A percentile compares a stretch with the other conserved stretches of the same genome.
Evolutionary conservation across 2,888 invertebrate genomes (phyloP).

Genomic region (Eupelmus urozonus): DNA sequence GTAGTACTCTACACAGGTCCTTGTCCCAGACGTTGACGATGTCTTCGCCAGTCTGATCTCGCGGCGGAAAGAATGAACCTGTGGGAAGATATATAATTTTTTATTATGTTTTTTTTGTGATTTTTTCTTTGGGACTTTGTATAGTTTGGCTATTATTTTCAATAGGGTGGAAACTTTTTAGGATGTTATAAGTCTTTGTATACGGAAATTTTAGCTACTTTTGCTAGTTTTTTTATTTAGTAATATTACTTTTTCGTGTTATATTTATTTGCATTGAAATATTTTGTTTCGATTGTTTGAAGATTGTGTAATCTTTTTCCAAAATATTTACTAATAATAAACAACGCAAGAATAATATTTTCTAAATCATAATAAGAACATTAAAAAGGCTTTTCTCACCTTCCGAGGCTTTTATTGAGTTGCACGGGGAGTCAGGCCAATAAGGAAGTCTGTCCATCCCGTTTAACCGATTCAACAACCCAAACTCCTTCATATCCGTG

Average conservation of each 20-base stretch:
- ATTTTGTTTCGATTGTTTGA: neutral
- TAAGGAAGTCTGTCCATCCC: slow-evolving; percentile 87
- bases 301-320: too few relatives aligned
- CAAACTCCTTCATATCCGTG: slow-evolving; percentile 87
- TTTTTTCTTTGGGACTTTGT: too few relatives aligned
- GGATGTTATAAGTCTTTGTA: too few relatives aligned
- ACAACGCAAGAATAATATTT: too few relatives aligned
- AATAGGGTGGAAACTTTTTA: too few relatives aligned
- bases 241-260: too few relatives aligned
- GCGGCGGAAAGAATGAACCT: slow-evolving; percentile 91
- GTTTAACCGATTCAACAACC: slow-evolving; percentile 86
- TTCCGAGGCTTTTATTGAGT: slow-evolving; percentile 78
- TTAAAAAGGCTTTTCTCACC: slow-evolving; percentile 66
- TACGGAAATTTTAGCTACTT: neutral
- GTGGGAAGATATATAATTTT: slow-evolving; percentile 1
- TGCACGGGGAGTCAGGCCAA: slow-evolving; percentile 88
- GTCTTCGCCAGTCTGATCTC: slow-evolving; percentile 80
- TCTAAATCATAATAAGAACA: too few relatives aligned
- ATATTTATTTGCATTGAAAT: too few relatives aligned
- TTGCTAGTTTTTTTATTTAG: too few relatives aligned
- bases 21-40: slow-evolving; percentile 89
- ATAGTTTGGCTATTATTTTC: too few relatives aligned
- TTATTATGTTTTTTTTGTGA: neutral
- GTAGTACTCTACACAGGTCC: slow-evolving; percentile 89
- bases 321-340: too few relatives aligned